Evolutionary conservation across 2,888 invertebrate genomes (phyloP), one percentile per base, ranked within the genome.

Genomic region (Corbicula japonica): DNA sequence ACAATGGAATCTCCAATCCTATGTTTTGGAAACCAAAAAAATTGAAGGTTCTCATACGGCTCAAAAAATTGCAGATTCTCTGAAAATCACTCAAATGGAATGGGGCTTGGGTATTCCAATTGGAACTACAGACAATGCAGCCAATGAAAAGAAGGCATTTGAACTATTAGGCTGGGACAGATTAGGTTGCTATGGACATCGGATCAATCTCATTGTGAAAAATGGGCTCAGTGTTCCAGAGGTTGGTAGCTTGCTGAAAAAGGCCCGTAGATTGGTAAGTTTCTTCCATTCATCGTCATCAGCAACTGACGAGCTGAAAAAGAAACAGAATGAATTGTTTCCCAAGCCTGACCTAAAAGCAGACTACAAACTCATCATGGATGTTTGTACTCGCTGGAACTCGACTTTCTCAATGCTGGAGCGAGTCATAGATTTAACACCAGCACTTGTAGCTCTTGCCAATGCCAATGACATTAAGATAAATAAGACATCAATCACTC

Each of bases 121-220:
- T 12, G 72, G 68, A 2, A 65, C 65, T 18, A 65, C 76, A 12
- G 80, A 76, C 35, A 80, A 80, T 69, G 80, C 80, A 10, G 80
- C 73, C 6, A 76, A 80, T 54, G 76, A 80, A 44, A 41, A 46
- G n/a, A 80, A 80, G 50, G 80, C 76, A 3, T 72, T 69, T 69
- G 60, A 73, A n/a, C n/a, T 80, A 1, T 21, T 80, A 21, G 23
- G 61, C 0, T 74, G 73, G 81, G 26, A 15, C 21, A 12, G 76
- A 10, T 77, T 81, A 54, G 71, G 76, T 2, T 81, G 74, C 34
- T 77, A 62, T 58, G 76, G 77, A 18, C 81, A 77, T 23, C 26
- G 68, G 12, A 66, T 76, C 4, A 81, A 77, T 35, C 28, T 81
- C 2, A 62, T 77, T 34, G 76, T 78, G 0, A 77, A 77, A 41